Evolutionary conservation across 2,888 invertebrate genomes (phyloP).

Genomic region (Epinotia bilunana): DNA sequence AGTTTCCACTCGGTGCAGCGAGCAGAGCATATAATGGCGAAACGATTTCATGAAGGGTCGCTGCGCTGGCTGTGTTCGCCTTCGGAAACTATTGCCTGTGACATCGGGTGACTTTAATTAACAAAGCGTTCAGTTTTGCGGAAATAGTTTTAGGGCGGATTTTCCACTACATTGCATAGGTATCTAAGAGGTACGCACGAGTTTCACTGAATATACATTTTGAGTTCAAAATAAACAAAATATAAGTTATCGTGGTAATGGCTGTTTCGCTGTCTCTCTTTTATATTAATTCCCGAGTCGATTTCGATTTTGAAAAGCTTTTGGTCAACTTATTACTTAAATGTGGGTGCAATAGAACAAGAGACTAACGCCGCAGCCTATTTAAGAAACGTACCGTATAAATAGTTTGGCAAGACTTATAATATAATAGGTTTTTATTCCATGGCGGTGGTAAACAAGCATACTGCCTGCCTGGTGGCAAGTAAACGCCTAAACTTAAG

Average conservation of each 20-base stretch:
- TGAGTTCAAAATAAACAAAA: too few relatives aligned
- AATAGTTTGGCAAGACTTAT: too few relatives aligned
- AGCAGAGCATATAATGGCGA: conserved; percentile 41
- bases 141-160: too few relatives aligned
- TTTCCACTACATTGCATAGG: too few relatives aligned
- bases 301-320: not conserved
- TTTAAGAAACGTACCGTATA: too few relatives aligned
- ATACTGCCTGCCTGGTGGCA: too few relatives aligned
- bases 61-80: conserved; percentile 35
- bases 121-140: not conserved
- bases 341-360: too few relatives aligned
- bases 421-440: too few relatives aligned
- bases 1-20: conserved; percentile 39
- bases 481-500: too few relatives aligned
- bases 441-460: too few relatives aligned
- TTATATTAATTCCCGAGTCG: not conserved
- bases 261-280: not conserved
- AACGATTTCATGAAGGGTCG: conserved; percentile 42
- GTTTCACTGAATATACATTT: not conserved
- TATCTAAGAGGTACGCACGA: too few relatives aligned
- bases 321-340: not conserved
- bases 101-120: conserved; percentile 8
- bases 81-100: conserved; percentile 20
- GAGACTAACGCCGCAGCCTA: too few relatives aligned
- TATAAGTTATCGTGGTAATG: not conserved